phyloP scores from a whole-genome alignment of 92 coral and sea anemone species.

The Metridium senile region DNA sequence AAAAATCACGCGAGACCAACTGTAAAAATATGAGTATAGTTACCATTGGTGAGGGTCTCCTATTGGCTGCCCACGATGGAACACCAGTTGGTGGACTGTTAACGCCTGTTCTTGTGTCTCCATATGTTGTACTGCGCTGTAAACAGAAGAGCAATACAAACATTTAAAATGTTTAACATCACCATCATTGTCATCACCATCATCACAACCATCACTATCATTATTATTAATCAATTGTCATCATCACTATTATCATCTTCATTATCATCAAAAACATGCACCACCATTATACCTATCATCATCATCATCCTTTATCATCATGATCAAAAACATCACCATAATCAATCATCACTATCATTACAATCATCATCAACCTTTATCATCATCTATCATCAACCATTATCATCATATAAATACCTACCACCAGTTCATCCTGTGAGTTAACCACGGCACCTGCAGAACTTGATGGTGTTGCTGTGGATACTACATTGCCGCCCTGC shows the following conservation, averaged over 20 bases:
- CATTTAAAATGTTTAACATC: not conserved
- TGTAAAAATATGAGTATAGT: too few relatives aligned
- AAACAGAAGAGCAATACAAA: not conserved
- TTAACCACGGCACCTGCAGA: conserved; percentile 84
- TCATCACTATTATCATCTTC: not conserved
- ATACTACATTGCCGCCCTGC: conserved; percentile 74
- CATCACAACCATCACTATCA: not conserved
- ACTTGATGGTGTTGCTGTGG: conserved; percentile 87
- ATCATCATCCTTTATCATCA: not conserved
- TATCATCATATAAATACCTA: not conserved
- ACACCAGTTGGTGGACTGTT: conserved; percentile 39
- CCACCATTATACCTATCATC: not conserved
- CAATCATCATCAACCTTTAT: not conserved
- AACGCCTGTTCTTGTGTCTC: conserved; percentile 25
- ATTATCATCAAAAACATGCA: not conserved
- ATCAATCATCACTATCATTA: not conserved
- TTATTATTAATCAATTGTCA: not conserved
- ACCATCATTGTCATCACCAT: not conserved
- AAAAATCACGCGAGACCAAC: too few relatives aligned
- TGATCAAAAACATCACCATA: not conserved
- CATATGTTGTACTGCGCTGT: conserved; percentile 37
- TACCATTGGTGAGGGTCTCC: conserved; percentile 36
- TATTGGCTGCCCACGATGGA: conserved; percentile 26
- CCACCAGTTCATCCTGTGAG: conserved; percentile 82
- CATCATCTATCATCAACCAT: too few relatives aligned